Evolutionary conservation across 2,113 vertebrate genomes (phyloP).

Genomic region (Falcunculus frontatus): DNA sequence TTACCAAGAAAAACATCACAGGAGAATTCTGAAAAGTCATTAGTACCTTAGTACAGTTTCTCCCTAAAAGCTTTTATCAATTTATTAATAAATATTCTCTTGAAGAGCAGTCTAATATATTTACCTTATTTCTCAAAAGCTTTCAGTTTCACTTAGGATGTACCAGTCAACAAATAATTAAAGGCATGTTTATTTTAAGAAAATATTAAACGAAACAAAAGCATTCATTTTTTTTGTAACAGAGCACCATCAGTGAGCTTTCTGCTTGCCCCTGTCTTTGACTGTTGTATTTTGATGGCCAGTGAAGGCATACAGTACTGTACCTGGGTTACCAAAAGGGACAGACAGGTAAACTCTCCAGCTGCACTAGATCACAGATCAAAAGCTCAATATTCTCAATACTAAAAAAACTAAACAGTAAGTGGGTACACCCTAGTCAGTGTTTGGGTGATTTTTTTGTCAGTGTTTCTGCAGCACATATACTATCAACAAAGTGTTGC

Average conservation of each 20-base stretch:
- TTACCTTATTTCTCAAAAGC: not conserved
- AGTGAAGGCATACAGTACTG: not conserved
- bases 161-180: not conserved
- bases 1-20: not conserved
- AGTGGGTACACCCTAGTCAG: not conserved
- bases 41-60: not conserved
- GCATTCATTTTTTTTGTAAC: not conserved
- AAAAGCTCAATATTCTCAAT: not conserved
- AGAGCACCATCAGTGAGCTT: not conserved
- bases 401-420: not conserved
- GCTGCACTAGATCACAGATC: not conserved
- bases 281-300: not conserved
- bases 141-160: not conserved
- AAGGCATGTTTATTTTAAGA: not conserved
- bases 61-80: not conserved
- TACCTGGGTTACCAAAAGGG: not conserved
- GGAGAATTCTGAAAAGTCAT: conserved; percentile 2
- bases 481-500: not conserved
- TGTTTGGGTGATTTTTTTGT: not conserved
- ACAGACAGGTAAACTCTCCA: not conserved
- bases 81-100: not conserved
- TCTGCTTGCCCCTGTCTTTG: not conserved
- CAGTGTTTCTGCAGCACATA: not conserved
- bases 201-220: not conserved
- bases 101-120: not conserved